These are phyloP conservation scores for Zoanthus sansibaricus DNA, from an alignment of 92 coral and sea anemone species.

Conservation along the genomic window DNA sequence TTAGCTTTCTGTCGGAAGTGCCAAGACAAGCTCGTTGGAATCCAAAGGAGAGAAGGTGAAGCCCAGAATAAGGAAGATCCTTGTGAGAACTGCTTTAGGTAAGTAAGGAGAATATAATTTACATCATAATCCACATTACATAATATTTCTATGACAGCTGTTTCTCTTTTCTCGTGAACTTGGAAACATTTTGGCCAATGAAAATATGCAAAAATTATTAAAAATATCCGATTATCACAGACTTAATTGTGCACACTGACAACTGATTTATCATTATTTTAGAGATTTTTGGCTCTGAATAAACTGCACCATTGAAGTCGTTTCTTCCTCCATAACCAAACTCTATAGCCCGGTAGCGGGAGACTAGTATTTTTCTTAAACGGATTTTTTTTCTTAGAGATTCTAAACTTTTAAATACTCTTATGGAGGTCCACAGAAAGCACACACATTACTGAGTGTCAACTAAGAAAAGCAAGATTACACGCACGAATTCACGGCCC, in stretches of 20 bases:
- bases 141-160: not conserved
- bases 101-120: not conserved
- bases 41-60: not conserved
- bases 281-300: not conserved
- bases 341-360: too few species aligned
- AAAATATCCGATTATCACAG: too few species aligned
- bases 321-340: not conserved
- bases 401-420: slow-evolving; percentile 20
- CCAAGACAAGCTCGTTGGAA: not conserved
- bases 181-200: not conserved
- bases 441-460: slow-evolving; percentile 64
- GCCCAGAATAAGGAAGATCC: not conserved
- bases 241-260: too few species aligned
- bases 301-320: not conserved
- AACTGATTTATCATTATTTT: not conserved
- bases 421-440: slow-evolving; percentile 55
- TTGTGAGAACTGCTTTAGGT: not conserved
- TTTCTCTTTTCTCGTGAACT: slow-evolving; percentile 5
- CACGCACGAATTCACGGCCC: slow-evolving; percentile 56
- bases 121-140: not conserved
- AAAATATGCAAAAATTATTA: not conserved
- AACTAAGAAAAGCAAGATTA: slow-evolving; percentile 65
- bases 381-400: not conserved
- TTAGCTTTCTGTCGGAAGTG: slow-evolving; percentile 12
- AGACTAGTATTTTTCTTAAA: too few species aligned